Percentiles rank a stretch among this genome's conserved stretches.
Conservation (phyloP, 2,797 vertebrate genomes). For the Sarcoramphus papa region DNA sequence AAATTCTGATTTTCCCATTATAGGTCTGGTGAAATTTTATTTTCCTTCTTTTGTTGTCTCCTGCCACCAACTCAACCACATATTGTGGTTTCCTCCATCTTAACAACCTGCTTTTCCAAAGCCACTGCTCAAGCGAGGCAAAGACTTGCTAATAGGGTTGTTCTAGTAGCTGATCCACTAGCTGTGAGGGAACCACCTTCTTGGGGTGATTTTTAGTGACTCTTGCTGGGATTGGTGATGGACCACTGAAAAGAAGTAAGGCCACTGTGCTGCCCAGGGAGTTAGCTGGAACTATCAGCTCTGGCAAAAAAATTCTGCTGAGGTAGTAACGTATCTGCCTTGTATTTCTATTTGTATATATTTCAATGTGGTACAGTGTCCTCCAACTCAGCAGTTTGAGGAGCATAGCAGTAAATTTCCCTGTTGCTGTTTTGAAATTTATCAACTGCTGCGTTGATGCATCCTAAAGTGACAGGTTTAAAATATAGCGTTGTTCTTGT, state of each 20-base stretch:
- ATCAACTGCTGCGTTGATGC: neutral
- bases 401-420: neutral
- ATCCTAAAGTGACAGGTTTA: neutral
- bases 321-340: neutral
- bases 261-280: neutral
- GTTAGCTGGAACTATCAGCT: neutral
- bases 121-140: neutral
- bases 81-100: neutral
- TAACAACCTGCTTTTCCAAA: neutral
- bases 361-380: neutral
- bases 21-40: neutral
- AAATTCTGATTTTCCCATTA: neutral
- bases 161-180: neutral
- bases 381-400: neutral
- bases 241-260: neutral
- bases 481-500: neutral
- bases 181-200: neutral
- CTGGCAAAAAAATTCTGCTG: neutral
- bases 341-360: neutral
- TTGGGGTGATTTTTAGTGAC: neutral
- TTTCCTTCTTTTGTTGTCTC: neutral
- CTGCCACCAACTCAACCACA: neutral
- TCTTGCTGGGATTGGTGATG: neutral
- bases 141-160: neutral
- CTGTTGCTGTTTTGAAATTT: slow-evolving; percentile 1